A percentile compares a stretch with the other conserved stretches of the same genome.
Conservation (phyloP, 1,140 invertebrate genomes). For the Ctenoplectra terminalis region DNA sequence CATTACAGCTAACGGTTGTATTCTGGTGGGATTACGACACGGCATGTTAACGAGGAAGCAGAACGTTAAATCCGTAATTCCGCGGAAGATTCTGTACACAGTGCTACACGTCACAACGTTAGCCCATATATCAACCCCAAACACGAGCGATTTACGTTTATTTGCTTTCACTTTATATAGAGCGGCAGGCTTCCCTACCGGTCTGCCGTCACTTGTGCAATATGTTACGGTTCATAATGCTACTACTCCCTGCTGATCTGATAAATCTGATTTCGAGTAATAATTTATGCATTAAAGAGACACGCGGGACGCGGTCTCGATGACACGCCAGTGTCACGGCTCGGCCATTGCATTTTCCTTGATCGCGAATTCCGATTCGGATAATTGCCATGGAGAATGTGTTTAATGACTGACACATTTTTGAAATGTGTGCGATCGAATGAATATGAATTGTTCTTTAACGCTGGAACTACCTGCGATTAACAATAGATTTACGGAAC, state of each 20-base stretch:
- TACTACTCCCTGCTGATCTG: slow-evolving; percentile 54
- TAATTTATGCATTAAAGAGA: too few species aligned
- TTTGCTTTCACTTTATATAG: slow-evolving; percentile 53
- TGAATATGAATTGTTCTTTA: too few species aligned
- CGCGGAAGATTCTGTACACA: slow-evolving; percentile 58
- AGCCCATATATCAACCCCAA: slow-evolving; percentile 47
- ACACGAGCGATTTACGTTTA: slow-evolving; percentile 54
- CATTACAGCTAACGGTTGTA: slow-evolving; percentile 7
- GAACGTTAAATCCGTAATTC: slow-evolving; percentile 60
- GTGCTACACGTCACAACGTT: slow-evolving; percentile 38
- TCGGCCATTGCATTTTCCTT: not conserved
- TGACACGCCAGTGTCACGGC: too few species aligned
- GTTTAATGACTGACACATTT: too few species aligned
- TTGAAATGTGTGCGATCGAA: too few species aligned
- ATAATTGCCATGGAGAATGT: too few species aligned
- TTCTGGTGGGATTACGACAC: slow-evolving; percentile 29
- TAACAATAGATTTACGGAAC: too few species aligned
- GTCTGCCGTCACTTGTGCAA: not conserved
- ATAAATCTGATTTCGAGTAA: slow-evolving; percentile 40
- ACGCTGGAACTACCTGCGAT: too few species aligned
- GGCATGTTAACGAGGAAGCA: slow-evolving; percentile 54
- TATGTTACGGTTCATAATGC: slow-evolving; percentile 31
- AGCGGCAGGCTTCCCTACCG: not conserved
- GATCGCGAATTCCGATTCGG: not conserved
- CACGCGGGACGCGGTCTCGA: not conserved